phyloP scores from a whole-genome alignment of 2,888 invertebrate genomes.

The Catotricha subobsoleta region DNA sequence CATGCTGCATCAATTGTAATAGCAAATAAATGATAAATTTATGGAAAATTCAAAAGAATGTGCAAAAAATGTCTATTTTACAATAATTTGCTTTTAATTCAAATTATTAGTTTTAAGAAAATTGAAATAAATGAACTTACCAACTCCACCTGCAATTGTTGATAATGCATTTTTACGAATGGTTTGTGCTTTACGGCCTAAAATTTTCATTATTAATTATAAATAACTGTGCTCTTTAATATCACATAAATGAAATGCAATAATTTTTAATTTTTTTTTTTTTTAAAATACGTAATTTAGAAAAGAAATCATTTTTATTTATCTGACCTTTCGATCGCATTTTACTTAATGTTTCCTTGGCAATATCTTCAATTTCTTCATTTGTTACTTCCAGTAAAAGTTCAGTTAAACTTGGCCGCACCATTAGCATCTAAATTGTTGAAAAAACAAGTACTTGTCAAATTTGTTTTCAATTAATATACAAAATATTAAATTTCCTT shows the following conservation, averaged over 20 bases:
- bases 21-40: no score
- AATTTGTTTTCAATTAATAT: background rate
- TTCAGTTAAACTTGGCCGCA: constrained; percentile 78
- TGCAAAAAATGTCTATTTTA: no score
- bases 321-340: constrained; percentile 54
- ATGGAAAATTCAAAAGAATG: no score
- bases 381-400: constrained; percentile 87
- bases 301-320: background rate
- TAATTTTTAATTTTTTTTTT: background rate
- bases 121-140: constrained; percentile 44
- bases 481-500: constrained; percentile 3
- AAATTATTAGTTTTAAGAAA: no score
- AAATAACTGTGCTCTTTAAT: background rate
- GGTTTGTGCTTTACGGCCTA: constrained; percentile 31
- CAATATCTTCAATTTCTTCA: constrained; percentile 67
- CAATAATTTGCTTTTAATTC: no score
- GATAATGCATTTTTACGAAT: constrained; percentile 75
- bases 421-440: constrained; percentile 56
- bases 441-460: background rate
- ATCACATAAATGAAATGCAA: background rate
- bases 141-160: constrained; percentile 76
- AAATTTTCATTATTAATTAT: constrained; percentile 20
- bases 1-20: no score
- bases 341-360: constrained; percentile 69
- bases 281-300: background rate